Evolutionary conservation across 2,888 invertebrate genomes (phyloP).

Genomic region (Diarsia dahlii): DNA sequence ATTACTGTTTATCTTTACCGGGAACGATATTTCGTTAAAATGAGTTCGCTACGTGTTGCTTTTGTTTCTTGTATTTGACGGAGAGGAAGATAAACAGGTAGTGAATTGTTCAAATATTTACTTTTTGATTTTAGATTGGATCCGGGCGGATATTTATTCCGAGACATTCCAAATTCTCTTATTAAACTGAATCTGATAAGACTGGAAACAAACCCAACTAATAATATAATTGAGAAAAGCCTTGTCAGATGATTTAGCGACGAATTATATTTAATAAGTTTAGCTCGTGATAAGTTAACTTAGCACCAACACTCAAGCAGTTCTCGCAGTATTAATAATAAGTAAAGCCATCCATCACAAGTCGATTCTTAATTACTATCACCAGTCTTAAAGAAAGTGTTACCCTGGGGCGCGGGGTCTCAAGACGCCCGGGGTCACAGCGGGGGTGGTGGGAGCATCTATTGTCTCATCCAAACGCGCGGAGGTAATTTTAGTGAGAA

Average conservation of each 20-base stretch:
- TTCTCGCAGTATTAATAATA: not conserved
- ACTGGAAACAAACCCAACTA: not conserved
- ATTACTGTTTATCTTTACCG: slow-evolving; percentile 38
- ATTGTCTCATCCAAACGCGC: slow-evolving; percentile 61
- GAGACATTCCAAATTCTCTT: not conserved
- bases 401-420: slow-evolving; percentile 4
- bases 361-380: slow-evolving; percentile 47
- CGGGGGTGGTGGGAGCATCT: not conserved
- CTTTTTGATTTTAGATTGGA: not conserved
- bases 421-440: not conserved
- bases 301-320: not conserved
- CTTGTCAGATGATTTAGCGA: not conserved
- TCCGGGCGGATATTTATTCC: not conserved
- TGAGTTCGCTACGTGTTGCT: slow-evolving; percentile 20
- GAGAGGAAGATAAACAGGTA: not conserved
- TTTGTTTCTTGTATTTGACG: slow-evolving; percentile 12
- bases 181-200: not conserved
- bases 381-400: slow-evolving; percentile 46
- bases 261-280: not conserved
- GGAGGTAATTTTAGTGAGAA: slow-evolving; percentile 63
- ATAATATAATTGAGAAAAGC: not conserved
- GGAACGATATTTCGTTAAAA: slow-evolving; percentile 30
- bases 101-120: not conserved
- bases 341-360: slow-evolving; percentile 26
- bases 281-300: not conserved